A percentile compares a stretch with the other conserved stretches of the same genome.
Evolutionary conservation across 2,113 vertebrate species (phyloP).

Genomic region (Ceuthmochares aereus): DNA sequence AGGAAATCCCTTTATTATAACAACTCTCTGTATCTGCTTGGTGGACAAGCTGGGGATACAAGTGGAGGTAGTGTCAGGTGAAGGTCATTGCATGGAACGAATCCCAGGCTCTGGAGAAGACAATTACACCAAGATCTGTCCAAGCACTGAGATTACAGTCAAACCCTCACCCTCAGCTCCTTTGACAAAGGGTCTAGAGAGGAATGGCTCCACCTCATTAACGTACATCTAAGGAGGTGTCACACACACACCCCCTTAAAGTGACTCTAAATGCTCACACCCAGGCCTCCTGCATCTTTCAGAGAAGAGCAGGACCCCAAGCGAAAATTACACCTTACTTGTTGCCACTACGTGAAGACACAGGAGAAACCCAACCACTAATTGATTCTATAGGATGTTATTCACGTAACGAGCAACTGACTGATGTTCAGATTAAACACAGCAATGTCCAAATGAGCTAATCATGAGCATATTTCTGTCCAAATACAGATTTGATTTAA

Average conservation of each 20-base stretch:
- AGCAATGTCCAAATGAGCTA: background rate
- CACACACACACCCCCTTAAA: background rate
- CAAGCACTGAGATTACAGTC: background rate
- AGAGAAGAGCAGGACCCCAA: background rate
- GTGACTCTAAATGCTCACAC: background rate
- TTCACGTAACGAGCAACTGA: background rate
- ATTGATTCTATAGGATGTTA: fast-evolving
- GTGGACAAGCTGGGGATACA: background rate
- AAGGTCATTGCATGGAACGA: background rate
- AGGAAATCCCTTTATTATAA: background rate
- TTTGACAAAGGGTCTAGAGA: background rate
- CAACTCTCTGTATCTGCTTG: background rate
- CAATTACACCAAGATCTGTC: background rate
- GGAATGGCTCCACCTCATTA: background rate
- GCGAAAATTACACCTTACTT: background rate
- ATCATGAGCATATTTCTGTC: background rate
- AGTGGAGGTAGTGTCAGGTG: background rate
- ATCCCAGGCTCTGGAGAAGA: background rate
- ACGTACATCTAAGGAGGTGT: background rate
- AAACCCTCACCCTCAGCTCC: background rate
- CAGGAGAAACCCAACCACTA: background rate
- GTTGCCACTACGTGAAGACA: background rate
- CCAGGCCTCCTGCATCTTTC: background rate
- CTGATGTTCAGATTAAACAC: background rate
- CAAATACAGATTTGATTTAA: background rate